Percentiles rank a stretch among this genome's conserved stretches.
These are phyloP conservation scores for Labrus mixtus DNA, from an alignment of 2,113 vertebrate genomes.

Conservation along the genomic window DNA sequence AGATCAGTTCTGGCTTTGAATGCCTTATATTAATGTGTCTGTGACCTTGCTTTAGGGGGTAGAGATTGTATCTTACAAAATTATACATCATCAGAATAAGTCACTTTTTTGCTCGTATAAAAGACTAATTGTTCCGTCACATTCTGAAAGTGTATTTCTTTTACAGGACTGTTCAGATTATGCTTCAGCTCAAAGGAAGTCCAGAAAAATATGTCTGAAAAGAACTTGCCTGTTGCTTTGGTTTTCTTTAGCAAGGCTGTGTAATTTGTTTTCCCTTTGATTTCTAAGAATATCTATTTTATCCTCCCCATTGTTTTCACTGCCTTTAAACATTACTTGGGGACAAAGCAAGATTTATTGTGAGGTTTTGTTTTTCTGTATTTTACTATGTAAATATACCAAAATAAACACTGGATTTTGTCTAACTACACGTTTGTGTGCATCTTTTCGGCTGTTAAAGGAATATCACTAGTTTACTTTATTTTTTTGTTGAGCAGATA, in stretches of 20 bases:
- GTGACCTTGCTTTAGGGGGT: not conserved
- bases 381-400: conserved; percentile 28
- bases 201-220: conserved; percentile 8
- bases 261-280: conserved; percentile 14
- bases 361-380: conserved; percentile 29
- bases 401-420: conserved; percentile 81
- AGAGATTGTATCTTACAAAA: not conserved
- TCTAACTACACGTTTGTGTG: conserved; percentile 16
- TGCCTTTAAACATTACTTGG: not conserved
- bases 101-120: not conserved
- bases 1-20: conserved; percentile 12
- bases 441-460: not conserved
- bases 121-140: not conserved
- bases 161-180: conserved; percentile 13
- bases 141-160: conserved; percentile 4
- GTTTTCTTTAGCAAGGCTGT: conserved; percentile 2
- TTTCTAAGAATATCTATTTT: conserved; percentile 28
- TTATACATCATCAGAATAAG: not conserved
- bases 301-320: conserved; percentile 30
- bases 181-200: conserved; percentile 13
- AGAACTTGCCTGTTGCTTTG: not conserved
- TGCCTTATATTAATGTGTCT: conserved; percentile 18
- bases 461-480: not conserved
- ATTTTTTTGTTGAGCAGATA: not conserved
- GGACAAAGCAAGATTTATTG: conserved; percentile 16